Base-by-base conservation (phyloP, 2,113 vertebrate genomes). In the Herpetotheres cachinnans region DNA sequence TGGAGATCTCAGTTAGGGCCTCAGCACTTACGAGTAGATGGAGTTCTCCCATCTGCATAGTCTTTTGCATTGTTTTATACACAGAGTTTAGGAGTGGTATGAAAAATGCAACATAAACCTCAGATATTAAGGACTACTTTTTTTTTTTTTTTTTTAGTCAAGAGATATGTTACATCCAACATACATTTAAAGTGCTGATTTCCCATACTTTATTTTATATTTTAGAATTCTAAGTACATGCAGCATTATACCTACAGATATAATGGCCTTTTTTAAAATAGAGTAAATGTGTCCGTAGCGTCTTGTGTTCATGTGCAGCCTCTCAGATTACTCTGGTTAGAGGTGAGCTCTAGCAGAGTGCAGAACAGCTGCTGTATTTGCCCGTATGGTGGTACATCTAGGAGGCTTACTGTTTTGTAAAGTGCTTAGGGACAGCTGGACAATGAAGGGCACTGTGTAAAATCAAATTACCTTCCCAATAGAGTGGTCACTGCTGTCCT, bases 301-400 rank as follows among this genome's bases (percentile, higher is more conserved):
- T 49, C n/a, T 52, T 76, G n/a, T 36, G 27, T 52, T 72, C 2
- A 0, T 3, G 13, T 76, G n/a, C 40, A 79, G 59, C 29, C 34
- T 56, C 74, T 67, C 20, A 69, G 22, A 20, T 84, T 78, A 17
- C 34, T 72, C 9, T 77, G 49, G 6, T 86, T 47, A 59, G 16
- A 63, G 65, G 56, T 74, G 47, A 86, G 42, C 21, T 65, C 47
- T 58, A 74, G 21, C 5, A 11, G 30, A 29, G n/a, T 8, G 3
- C 42, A 65, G 44, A 78, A 27, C 32, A 72, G 73, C 74, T 85
- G 42, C 74, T 67, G 19, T 54, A 10, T 92, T 82, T 85, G 49
- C n/a, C 50, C 1, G 0, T 79, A 0, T 22, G 26, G 22, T 66
- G 44, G 21, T 70, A 29, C 8, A 26, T n/a, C 19, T 61, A 12